Evolutionary conservation across 2,797 vertebrate genomes (phyloP), one percentile per base, ranked within the genome.

Genomic region (Phataginus tetradactyla): DNA sequence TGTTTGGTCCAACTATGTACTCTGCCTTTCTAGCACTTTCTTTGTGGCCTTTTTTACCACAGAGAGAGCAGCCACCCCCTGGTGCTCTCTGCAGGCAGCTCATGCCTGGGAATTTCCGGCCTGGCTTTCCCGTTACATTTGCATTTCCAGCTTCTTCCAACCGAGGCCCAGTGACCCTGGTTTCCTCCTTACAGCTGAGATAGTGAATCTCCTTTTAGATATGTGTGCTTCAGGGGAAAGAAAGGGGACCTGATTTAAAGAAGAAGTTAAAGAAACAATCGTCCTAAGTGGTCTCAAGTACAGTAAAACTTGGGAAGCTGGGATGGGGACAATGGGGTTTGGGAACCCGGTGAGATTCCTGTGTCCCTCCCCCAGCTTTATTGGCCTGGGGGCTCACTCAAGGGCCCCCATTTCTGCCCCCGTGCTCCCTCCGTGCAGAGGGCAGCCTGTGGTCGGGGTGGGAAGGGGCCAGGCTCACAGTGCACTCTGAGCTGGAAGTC

Each of bases 401-500:
- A 4, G 29, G n/a, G 9, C 1, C 49, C 79, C 53, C 7, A 0
- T 9, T 9, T 66, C 79, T 39, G 49, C 61, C 27, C 61, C 29
- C 0, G 2, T 34, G 25, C 71, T 5, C 45, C 5, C 11, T n/a
- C 77, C 57, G 6, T 4, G 32, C 39, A 71, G 86, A 0, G 8
- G 59, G 66, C 57, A 18, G 78, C n/a, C 21, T 4, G 0, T 6
- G 29, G 29, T 0, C 4, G 71, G 53, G 63, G 32, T 0, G 0
- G 27, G 74, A 21, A 42, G 49, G 39, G n/a, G 14, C 25, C 0
- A 5, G 66, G 91, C 97, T 98, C 97, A 99, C 99, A 98, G 98
- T 99, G 98, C 39, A 99, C 96, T 10, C 96, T 98, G 89, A 99
- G 98, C 96, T 97, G 98, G 98, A 99, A 99, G 98, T 99, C 98